Conservation (phyloP, 2,888 invertebrate genomes). For the Megamerina dolium region DNA sequence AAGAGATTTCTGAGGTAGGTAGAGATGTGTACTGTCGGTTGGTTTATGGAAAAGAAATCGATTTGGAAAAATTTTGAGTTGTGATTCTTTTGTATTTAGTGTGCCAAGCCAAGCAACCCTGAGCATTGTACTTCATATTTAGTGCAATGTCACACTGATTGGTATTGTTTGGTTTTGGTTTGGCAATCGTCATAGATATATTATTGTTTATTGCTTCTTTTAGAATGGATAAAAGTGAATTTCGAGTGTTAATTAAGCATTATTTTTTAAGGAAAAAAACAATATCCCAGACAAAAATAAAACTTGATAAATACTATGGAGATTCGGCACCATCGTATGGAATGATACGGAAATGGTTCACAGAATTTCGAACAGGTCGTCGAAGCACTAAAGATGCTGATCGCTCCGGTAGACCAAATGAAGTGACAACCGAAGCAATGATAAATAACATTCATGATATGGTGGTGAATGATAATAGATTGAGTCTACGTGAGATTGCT, state of each 20-base stretch:
- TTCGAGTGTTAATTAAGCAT: not conserved
- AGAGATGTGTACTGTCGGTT: no score
- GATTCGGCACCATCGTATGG: constrained; percentile 19
- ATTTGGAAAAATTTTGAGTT: no score
- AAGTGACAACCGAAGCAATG: constrained; percentile 6
- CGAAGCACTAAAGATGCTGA: not conserved
- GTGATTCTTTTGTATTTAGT: no score
- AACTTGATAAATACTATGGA: constrained; percentile 17
- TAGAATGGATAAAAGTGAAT: not conserved
- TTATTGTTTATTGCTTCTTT: no score
- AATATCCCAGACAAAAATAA: constrained; percentile 8
- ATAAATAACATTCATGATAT: constrained; percentile 26
- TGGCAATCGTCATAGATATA: no score
- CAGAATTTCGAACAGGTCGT: constrained; percentile 3
- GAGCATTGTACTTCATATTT: no score
- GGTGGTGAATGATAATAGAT: constrained; percentile 25
- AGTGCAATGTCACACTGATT: no score
- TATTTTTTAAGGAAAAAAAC: constrained; percentile 6
- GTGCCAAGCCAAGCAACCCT: no score
- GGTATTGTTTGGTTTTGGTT: no score
- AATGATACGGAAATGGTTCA: constrained; percentile 14
- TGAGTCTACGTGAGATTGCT: constrained; percentile 32
- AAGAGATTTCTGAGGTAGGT: no score
- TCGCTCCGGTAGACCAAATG: constrained; percentile 5
- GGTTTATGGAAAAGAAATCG: no score